phyloP scores from a whole-genome alignment of 1,140 invertebrate genomes.

The Drosophila kikkawai region DNA sequence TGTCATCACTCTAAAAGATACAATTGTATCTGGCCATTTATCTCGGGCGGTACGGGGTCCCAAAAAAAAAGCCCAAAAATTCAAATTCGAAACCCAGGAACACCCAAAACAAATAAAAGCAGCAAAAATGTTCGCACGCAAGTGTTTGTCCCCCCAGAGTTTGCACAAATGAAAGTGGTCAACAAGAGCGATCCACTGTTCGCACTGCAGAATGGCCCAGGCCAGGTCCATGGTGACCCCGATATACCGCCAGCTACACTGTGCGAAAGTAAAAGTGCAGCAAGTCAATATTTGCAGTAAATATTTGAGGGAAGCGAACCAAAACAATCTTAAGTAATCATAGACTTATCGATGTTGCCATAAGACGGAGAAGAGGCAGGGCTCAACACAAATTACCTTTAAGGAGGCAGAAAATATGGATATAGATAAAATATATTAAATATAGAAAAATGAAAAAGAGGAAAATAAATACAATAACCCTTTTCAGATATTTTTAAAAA shows the following conservation, averaged over 20 bases:
- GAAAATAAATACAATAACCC: no score
- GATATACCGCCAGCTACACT: conserved; percentile 18
- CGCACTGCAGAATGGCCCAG: conserved; percentile 33
- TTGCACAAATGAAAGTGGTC: conserved; percentile 50
- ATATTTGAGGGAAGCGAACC: background rate
- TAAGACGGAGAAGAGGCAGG: background rate
- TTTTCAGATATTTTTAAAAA: no score
- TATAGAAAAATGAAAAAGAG: no score
- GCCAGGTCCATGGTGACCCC: conserved; percentile 14
- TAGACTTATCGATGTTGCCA: no score
- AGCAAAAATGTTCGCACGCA: conserved; percentile 60
- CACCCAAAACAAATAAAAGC: conserved; percentile 20
- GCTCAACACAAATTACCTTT: no score
- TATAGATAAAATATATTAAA: no score
- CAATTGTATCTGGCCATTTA: conserved; percentile 78
- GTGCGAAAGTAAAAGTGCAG: conserved; percentile 24
- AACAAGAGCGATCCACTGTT: conserved; percentile 47
- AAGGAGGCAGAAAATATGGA: no score
- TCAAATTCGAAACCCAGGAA: conserved; percentile 3
- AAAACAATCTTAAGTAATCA: background rate
- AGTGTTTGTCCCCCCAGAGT: conserved; percentile 42
- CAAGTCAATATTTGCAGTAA: conserved; percentile 22
- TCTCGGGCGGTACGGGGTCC: conserved; percentile 25
- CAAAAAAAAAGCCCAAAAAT: background rate
- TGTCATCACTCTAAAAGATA: conserved; percentile 55